phyloP scores from a whole-genome alignment of 1,140 invertebrate genomes.

The Ditylenchus dipsaci region DNA sequence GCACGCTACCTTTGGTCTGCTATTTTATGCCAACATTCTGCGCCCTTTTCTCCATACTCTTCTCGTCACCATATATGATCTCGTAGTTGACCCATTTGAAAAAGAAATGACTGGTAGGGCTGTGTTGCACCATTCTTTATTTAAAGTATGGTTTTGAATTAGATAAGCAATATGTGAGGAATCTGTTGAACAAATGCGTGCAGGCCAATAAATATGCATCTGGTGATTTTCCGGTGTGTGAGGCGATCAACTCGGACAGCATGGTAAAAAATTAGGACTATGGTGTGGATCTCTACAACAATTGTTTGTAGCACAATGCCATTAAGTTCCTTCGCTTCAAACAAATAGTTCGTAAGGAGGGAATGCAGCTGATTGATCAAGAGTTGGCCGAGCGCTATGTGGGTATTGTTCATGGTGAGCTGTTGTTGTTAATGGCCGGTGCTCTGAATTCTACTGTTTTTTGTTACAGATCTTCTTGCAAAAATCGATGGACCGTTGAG shows the following conservation, averaged over 20 bases:
- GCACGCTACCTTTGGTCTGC: slow-evolving; percentile 10
- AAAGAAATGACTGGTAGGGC: not conserved
- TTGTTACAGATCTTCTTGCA: too few relatives aligned
- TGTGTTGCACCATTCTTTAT: not conserved
- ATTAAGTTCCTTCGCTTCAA: not conserved
- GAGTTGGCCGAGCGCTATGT: not conserved
- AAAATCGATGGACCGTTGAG: too few relatives aligned
- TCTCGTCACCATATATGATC: not conserved
- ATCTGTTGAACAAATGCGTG: slow-evolving; percentile 10
- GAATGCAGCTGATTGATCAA: not conserved
- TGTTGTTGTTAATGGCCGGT: too few relatives aligned
- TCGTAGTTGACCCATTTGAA: not conserved
- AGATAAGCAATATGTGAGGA: slow-evolving; percentile 23
- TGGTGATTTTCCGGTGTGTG: slow-evolving; percentile 13
- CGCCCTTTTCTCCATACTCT: slow-evolving; percentile 19
- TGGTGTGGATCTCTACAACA: too few relatives aligned
- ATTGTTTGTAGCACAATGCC: not conserved
- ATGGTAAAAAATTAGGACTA: not conserved
- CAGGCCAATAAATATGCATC: slow-evolving; percentile 1
- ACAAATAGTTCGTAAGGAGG: not conserved
- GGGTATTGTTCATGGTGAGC: not conserved
- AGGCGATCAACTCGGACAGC: slow-evolving; percentile 35
- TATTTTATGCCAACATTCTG: slow-evolving; percentile 18
- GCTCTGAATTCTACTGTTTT: too few relatives aligned
- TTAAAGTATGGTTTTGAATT: not conserved